Percentiles rank a stretch among this genome's conserved stretches.
Conservation (phyloP, 1,140 invertebrate genomes). For the Psix sp. region DNA sequence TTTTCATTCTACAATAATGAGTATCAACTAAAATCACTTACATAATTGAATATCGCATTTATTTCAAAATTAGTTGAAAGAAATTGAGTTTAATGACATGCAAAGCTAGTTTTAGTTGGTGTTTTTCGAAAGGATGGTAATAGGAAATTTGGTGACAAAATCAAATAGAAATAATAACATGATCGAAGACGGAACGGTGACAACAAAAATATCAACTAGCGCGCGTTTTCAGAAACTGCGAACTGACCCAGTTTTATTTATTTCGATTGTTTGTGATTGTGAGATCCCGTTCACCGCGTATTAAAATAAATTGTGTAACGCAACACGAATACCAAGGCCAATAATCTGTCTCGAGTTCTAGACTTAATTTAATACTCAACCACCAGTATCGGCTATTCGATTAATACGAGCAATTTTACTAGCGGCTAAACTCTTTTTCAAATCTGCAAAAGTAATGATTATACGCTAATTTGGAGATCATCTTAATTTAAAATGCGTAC, state of each 20-base stretch:
- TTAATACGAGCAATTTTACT: too few relatives aligned
- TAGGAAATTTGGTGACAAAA: too few relatives aligned
- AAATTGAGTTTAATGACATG: too few relatives aligned
- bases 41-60: too few relatives aligned
- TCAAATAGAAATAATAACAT: background rate
- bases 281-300: conserved; percentile 49
- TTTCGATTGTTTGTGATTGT: conserved; percentile 29
- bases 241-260: conserved; percentile 24
- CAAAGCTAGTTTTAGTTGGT: too few relatives aligned
- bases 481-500: too few relatives aligned
- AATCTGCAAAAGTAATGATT: background rate
- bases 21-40: too few relatives aligned
- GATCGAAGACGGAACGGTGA: background rate
- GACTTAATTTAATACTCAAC: conserved; percentile 61
- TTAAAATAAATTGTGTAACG: conserved; percentile 51
- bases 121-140: too few relatives aligned
- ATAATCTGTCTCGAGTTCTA: conserved; percentile 42
- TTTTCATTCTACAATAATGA: too few relatives aligned
- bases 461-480: too few relatives aligned
- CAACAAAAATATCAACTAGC: conserved; percentile 1
- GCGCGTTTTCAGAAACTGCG: conserved; percentile 17
- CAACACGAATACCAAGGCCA: conserved; percentile 46
- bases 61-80: too few relatives aligned
- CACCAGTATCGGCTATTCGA: conserved; percentile 54
- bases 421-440: background rate